Evolutionary conservation across 2,113 vertebrate species (phyloP), one percentile per base, ranked within the genome.

Genomic region (cattle (Bos taurus)): DNA sequence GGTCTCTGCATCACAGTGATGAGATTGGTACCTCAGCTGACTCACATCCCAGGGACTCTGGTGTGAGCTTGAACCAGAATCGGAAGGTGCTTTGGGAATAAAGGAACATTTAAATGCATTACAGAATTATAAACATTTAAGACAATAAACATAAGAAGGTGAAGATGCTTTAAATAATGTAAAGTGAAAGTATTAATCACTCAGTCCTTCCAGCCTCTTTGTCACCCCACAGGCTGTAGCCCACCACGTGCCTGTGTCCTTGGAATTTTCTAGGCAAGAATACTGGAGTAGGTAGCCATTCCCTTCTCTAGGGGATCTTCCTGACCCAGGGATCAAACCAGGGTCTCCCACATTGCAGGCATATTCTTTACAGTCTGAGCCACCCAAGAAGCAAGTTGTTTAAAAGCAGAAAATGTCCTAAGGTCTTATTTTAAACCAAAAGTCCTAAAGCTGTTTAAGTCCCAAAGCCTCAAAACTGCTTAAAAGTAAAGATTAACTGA

Each of bases 401-500:
- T 89, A 81, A 93, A 93, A 85, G 19, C 48, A 96, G 77, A n/a
- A 64, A 50, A 77, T 85, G 28, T 74, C 90, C n/a, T 91, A 80
- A 59, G 71, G 23, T 50, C 89, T 43, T 92, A 87, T 74, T 46
- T 82, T 95, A 83, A 48, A 92, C 7, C 54, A 9, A 43, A 85
- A 82, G n/a, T 54, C 48, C 87, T 86, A n/a, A 9, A 78, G 19
- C 40, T 82, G 21, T 48, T 81, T 81, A 96, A 82, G 78, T 64
- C 25, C 33, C 33, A 93, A 96, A 57, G 46, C 3, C 7, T 95
- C 33, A 52, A 67, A 92, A 50, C 46, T 67, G 43, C 62, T 92
- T 92, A 17, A 90, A 95, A 95, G 36, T 91, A 28, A 97, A 84
- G 86, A 93, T 56, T 64, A 46, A 89, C 25, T 64, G 33, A 59